Base-by-base conservation (phyloP, 2,888 invertebrate genomes). In the Synanthedon myopaeformis region DNA sequence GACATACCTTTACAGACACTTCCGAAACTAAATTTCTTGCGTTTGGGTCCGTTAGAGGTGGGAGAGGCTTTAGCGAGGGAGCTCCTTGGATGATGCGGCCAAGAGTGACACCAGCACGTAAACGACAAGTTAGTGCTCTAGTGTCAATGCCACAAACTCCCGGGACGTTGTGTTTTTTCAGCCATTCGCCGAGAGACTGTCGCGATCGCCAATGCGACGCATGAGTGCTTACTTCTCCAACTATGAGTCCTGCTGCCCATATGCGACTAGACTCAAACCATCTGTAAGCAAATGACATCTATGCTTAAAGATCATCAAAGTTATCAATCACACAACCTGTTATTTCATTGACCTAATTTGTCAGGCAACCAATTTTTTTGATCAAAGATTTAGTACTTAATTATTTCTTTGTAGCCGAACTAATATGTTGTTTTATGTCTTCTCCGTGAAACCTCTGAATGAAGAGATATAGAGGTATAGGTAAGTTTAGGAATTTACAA, bases 141-240 rank as follows among this genome's bases (percentile, higher is more conserved):
- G 99, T 99, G 76, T 99, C 99, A 58, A 99, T 91, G 48, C 96
- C 97, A 78, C 92, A 92, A 23, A 98, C 92, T 0, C 97, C 98
- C 2, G 97, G 96, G 41, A 98, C 87, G 23, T 92, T 90, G 64
- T 94, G 90, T 41, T 91, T 88, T 56, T 88, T 84, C 87, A 99
- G 91, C 98, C 98, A 99, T 55, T 91, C 72, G 0, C 95, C 93
- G 0, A 99, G 85, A 0, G 96, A 96, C 62, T 90, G 90, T 5
- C 87, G 87, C 45, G 93, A 91, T 54, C 94, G 92, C 97, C 98
- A 99, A 78, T 99, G 98, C 65, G 95, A 96, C 2, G 97, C 96
- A 2, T 89, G 89, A 19, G 93, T 91, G 72, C 96, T 96, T 13
- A 94, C 87, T 77, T 97, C 96, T 0, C 96, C 96, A 13, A 99